phyloP scores from a whole-genome alignment of 1,140 invertebrate species.

The Helicoverpa armigera region DNA sequence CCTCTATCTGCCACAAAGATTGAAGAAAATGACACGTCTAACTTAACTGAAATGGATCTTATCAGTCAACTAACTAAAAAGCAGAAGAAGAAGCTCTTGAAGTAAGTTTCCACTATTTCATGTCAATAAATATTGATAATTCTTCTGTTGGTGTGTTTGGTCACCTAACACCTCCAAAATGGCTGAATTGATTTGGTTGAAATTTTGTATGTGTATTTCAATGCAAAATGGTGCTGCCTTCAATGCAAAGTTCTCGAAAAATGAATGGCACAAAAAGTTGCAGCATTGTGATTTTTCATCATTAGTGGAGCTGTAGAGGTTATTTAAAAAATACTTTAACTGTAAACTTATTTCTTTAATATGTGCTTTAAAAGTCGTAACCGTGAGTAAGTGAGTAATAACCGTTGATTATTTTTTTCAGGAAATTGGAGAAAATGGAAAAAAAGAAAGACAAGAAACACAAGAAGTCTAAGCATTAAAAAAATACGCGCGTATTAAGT shows the following conservation, averaged over 20 bases:
- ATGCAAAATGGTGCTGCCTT: too few relatives aligned
- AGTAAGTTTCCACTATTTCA: constrained; percentile 86
- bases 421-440: constrained; percentile 93
- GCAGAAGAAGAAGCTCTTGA: constrained; percentile 96
- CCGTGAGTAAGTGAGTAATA: not conserved
- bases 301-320: not conserved
- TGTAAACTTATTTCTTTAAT: too few relatives aligned
- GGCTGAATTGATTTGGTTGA: too few relatives aligned
- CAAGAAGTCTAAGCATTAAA: constrained; percentile 79
- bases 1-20: constrained; percentile 82
- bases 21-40: constrained; percentile 87
- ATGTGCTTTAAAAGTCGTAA: too few relatives aligned
- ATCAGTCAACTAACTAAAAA: constrained; percentile 94
- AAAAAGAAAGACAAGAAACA: constrained; percentile 88
- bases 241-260: too few relatives aligned
- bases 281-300: too few relatives aligned
- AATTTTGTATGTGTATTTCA: too few relatives aligned
- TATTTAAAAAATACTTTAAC: not conserved
- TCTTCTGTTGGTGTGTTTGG: too few relatives aligned
- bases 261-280: too few relatives aligned
- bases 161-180: too few relatives aligned
- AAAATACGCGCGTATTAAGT: too few relatives aligned
- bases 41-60: constrained; percentile 90
- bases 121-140: not conserved
- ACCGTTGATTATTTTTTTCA: constrained; percentile 73